These are phyloP conservation scores for Dolichallabes microphthalmus DNA, from an alignment of 2,113 vertebrate species.

Conservation along the genomic window DNA sequence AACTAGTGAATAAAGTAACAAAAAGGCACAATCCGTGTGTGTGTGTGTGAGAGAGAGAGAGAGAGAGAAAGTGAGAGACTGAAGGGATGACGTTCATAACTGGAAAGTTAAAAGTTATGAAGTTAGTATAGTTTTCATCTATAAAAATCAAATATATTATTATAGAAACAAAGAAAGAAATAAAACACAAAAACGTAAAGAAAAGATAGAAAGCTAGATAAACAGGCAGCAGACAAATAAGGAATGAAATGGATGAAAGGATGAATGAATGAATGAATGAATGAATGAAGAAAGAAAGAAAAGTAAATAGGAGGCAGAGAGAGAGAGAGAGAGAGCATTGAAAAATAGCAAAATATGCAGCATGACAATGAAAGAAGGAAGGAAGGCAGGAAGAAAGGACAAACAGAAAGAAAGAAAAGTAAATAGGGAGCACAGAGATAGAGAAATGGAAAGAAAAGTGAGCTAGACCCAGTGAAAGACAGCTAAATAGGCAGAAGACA, in stretches of 20 bases:
- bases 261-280: background rate
- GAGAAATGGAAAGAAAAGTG: background rate
- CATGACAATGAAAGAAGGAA: background rate
- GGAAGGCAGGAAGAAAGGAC: background rate
- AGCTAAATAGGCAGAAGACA: background rate
- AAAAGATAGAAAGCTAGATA: background rate
- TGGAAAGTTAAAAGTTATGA: background rate
- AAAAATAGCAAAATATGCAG: background rate
- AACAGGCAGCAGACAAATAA: background rate
- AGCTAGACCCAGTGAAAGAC: background rate
- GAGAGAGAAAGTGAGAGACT: background rate
- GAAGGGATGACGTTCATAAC: background rate
- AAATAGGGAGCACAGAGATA: background rate
- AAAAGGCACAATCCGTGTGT: too few relatives aligned
- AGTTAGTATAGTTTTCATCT: background rate
- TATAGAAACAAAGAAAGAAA: background rate
- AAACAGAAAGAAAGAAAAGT: background rate
- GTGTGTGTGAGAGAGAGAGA: too few relatives aligned
- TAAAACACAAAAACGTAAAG: too few relatives aligned
- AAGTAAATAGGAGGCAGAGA: too few relatives aligned
- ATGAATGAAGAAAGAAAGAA: background rate
- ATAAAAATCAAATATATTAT: background rate
- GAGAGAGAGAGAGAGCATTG: background rate
- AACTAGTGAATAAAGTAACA: too few relatives aligned
- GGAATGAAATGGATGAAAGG: background rate